Base-by-base conservation (phyloP, 2,888 invertebrate species). In the Calameuta idolon region DNA sequence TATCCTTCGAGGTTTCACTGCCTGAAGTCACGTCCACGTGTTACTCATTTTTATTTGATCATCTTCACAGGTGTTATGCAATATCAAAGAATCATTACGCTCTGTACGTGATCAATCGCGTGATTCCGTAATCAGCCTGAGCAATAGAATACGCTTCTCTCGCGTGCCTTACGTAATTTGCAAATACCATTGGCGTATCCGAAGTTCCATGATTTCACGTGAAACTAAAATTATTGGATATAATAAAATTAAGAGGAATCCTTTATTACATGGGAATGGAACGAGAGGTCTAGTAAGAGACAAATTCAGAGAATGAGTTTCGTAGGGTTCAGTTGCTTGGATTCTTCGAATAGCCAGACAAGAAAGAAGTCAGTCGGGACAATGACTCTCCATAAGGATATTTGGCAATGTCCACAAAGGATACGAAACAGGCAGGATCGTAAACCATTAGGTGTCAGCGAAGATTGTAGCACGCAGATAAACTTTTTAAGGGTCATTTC, bases 331-430 rank as follows among this genome's bases (percentile, higher is more conserved):
- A 15, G 15, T 40, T 40, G 40, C 35, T 75, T 77, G 81, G 83
- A 85, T 85, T 84, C 82, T 79, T 84, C 78, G 80, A 82, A 85
- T 85, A 83, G 83, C 83, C 84, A 85, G 84, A 85, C 84, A 81
- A 83, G 83, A 85, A 83, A 83, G 82, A 81, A 78, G 68, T 69
- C 30, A 69, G 30, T 4, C 30, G 11, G 30, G 69, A 69, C 69
- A 69, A 11, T 69, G 69, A 69, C 31, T 33, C 40, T 5, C 15
- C 40, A 40, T 40, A 40, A 40, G 82, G 83, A 85, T 84, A 83
- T 81, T 79, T 83, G 77, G 80, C 81, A 85, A 84, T 82, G 82
- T 83, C 84, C 83, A 83, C 84, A 83, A 81, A 83, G 83, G 84
- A 83, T 84, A 81, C 79, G 77, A 75, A 79, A 75, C 79, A 77